Evolutionary conservation across 2,888 invertebrate genomes (phyloP).

Genomic region (Crioceris asparagi): DNA sequence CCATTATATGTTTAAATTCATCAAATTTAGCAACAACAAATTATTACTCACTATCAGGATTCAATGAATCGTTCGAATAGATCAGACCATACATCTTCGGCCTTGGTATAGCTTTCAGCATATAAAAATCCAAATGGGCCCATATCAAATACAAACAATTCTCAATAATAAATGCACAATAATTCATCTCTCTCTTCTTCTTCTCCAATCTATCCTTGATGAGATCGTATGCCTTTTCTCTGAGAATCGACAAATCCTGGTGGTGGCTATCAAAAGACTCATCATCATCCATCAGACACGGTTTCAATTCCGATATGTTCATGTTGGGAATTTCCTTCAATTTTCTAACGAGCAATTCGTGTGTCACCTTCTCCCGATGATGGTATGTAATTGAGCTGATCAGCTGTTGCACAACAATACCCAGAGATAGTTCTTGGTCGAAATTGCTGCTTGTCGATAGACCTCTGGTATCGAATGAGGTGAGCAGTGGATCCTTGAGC

Average conservation of each 20-base stretch:
- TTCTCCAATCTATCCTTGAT: conserved; percentile 43
- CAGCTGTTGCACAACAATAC: conserved; percentile 45
- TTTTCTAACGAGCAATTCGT: conserved; percentile 42
- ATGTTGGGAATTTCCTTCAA: conserved; percentile 42
- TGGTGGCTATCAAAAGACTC: too few species aligned
- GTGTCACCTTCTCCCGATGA: conserved; percentile 40
- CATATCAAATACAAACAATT: conserved; percentile 64
- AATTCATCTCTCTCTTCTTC: conserved; percentile 49
- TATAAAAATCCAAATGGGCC: conserved; percentile 64
- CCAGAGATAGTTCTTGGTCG: conserved; percentile 40
- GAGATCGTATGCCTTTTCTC: conserved; percentile 37
- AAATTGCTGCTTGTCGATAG: conserved; percentile 25
- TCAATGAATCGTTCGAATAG: conserved; percentile 20
- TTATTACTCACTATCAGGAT: conserved; percentile 30
- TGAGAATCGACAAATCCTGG: conserved; percentile 27
- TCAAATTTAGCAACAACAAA: too few species aligned
- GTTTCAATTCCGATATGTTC: conserved; percentile 45
- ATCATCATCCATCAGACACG: conserved; percentile 36
- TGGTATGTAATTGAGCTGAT: conserved; percentile 46
- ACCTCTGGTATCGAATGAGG: conserved; percentile 19
- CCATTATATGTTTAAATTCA: too few species aligned
- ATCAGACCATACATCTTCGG: conserved; percentile 26
- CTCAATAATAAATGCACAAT: conserved; percentile 57
- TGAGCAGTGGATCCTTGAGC: conserved; percentile 34
- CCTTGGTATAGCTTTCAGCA: conserved; percentile 49